phyloP scores from a whole-genome alignment of 2,113 vertebrate genomes.

The Todiramphus chloris region DNA sequence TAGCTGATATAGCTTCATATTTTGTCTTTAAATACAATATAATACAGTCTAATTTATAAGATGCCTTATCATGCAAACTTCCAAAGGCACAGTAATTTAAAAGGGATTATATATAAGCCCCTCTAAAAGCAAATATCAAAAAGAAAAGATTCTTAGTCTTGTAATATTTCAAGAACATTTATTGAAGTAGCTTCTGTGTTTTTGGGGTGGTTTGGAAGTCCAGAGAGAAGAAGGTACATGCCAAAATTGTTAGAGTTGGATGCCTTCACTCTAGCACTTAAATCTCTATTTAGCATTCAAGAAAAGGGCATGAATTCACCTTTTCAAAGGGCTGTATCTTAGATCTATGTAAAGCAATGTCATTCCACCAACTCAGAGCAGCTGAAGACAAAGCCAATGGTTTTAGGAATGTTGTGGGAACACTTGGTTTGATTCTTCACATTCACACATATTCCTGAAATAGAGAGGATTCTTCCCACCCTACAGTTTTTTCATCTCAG shows the following conservation, averaged over 20 bases:
- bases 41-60: constrained; percentile 52
- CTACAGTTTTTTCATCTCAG: neutral
- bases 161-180: neutral
- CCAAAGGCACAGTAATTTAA: constrained; percentile 60
- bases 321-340: neutral
- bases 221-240: neutral
- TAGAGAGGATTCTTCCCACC: neutral
- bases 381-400: neutral
- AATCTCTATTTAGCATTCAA: neutral
- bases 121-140: constrained; percentile 49
- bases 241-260: neutral
- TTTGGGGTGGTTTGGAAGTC: neutral
- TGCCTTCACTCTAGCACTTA: neutral
- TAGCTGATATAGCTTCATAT: neutral
- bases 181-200: neutral
- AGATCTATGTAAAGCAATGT: neutral
- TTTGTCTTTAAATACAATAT: constrained; percentile 8
- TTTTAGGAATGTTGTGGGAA: neutral
- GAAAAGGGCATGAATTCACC: neutral
- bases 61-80: constrained; percentile 47
- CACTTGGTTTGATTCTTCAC: neutral
- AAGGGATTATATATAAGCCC: constrained; percentile 55
- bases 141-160: neutral
- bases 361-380: neutral
- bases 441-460: neutral